Evolutionary conservation across 2,888 invertebrate genomes (phyloP).

Genomic region (Agonum fuliginosum): DNA sequence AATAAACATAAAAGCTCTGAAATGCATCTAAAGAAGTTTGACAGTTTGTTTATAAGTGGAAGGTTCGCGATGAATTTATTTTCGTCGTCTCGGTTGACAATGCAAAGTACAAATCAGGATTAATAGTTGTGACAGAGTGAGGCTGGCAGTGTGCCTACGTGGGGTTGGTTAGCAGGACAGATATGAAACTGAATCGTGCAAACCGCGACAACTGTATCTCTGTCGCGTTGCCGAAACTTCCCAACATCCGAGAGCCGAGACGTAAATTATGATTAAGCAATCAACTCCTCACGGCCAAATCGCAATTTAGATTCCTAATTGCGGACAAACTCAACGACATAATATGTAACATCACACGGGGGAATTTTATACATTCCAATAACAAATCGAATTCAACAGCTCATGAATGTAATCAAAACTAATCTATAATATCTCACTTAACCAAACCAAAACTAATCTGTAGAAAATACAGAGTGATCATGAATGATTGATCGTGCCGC

Average conservation of each 20-base stretch:
- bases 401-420: too few relatives aligned
- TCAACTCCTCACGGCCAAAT: slow-evolving; percentile 27
- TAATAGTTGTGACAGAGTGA: slow-evolving; percentile 23
- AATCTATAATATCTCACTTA: too few relatives aligned
- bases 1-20: too few relatives aligned
- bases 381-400: too few relatives aligned
- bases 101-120: neutral
- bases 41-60: too few relatives aligned
- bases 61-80: neutral
- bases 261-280: slow-evolving; percentile 40
- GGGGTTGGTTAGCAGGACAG: neutral
- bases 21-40: too few relatives aligned
- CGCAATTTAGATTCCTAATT: slow-evolving; percentile 29
- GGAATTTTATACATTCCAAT: neutral
- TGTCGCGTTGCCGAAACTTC: slow-evolving; percentile 2
- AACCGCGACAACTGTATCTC: slow-evolving; percentile 19
- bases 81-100: neutral
- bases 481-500: too few relatives aligned
- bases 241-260: neutral
- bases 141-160: neutral
- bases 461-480: too few relatives aligned
- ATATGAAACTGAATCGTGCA: slow-evolving; percentile 23
- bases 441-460: too few relatives aligned
- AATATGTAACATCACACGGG: slow-evolving; percentile 17
- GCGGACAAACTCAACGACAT: slow-evolving; percentile 16